Evolutionary conservation across 2,797 vertebrate species (phyloP).

Genomic region (Eleutherodactylus coqui): DNA sequence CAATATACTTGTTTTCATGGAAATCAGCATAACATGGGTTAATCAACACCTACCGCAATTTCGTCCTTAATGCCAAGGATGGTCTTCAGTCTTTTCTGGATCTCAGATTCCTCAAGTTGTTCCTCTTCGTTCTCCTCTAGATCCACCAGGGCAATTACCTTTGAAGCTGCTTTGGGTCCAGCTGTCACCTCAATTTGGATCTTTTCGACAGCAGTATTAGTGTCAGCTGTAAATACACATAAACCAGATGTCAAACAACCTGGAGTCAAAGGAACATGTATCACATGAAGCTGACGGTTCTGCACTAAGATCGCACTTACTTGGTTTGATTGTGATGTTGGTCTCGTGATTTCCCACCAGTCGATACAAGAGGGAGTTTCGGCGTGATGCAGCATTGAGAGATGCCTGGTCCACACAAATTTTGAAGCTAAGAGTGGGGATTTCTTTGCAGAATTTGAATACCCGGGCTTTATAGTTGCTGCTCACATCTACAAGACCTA

Average conservation of each 20-base stretch:
- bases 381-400: conserved; percentile 72
- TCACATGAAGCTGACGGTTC: not conserved
- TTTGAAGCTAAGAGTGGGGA: conserved; percentile 73
- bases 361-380: conserved; percentile 71
- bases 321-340: conserved; percentile 70
- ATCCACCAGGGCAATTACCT: conserved; percentile 74
- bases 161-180: conserved; percentile 78
- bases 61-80: conserved; percentile 72
- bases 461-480: not conserved
- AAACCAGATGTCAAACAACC: conserved; percentile 51
- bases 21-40: not conserved
- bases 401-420: conserved; percentile 74
- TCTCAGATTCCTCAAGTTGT: conserved; percentile 27
- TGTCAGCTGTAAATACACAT: conserved; percentile 63
- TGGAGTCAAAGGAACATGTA: not conserved
- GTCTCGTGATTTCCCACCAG: conserved; percentile 74
- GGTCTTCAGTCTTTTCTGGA: conserved; percentile 77
- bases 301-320: conserved; percentile 67
- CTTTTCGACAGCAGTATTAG: conserved; percentile 75
- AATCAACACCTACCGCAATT: conserved; percentile 60
- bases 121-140: conserved; percentile 58
- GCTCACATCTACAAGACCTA: conserved; percentile 55
- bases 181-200: conserved; percentile 78
- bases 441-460: conserved; percentile 67
- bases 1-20: not conserved